Base-by-base conservation (phyloP, 2,888 invertebrate genomes). In the Lithophane semibrunnea region DNA sequence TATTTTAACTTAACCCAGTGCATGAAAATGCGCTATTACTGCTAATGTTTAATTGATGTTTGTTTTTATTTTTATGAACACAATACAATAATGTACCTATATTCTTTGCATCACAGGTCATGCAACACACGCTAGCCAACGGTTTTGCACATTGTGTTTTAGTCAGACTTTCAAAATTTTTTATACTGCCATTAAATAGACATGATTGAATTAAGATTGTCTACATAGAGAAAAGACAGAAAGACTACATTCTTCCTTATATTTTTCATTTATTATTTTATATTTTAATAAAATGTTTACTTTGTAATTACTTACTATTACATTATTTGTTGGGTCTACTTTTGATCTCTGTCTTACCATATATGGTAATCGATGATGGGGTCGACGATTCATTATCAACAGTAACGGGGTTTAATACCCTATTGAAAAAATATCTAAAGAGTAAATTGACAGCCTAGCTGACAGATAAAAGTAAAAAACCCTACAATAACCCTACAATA, bases 101-200 rank as follows among this genome's bases (percentile, higher is more conserved):
- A 65, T 63, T 72, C 54, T 78, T 54, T 83, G 85, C 78, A 83
- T 77, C 47, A 89, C 83, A 88, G 75, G 83, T 84, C 94, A 94
- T 94, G 95, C 95, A 94, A 88, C 93, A 94, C 92, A 92, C 92
- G 90, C 86, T 88, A 91, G 90, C 89, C 88, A 89, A 91, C 85
- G 86, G 77, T 88, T 87, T 75, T 85, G 75, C 67, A 89, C 90
- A 89, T 91, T 91, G 91, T 90, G 91, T 92, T 93, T 91, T 86
- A 89, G 80, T 82, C 74, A 81, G 68, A 68, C 44, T 49, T 77
- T n/a, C 37, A 75, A 54, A 4, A 4, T 13, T 44, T 21, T 74
- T n/a, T 3, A 24, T 29, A 65, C 4, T 49, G 9, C 9, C 2
- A 42, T 42, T 44, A 13, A n/a, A 16, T 47, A 24, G 18, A 29